Conservation (phyloP, 2,888 invertebrate species). For the Hyles lineata region DNA sequence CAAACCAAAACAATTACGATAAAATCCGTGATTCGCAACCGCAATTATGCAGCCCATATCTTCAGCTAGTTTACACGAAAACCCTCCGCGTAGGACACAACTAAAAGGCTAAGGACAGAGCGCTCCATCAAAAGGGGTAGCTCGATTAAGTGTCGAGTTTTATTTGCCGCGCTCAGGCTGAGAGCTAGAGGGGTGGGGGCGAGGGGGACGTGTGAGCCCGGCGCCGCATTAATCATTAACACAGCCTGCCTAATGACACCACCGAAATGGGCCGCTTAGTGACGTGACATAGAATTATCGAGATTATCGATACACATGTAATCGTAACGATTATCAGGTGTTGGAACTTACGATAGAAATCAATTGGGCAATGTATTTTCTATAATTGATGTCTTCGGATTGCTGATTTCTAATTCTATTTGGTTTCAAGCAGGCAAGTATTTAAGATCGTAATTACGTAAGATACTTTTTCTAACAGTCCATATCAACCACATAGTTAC, state of each 20-base stretch:
- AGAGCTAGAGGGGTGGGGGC: constrained; percentile 44
- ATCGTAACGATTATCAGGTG: constrained; percentile 3
- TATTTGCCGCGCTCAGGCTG: constrained; percentile 64
- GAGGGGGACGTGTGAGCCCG: constrained; percentile 67
- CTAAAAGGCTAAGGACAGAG: constrained; percentile 61
- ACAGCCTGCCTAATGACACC: constrained; percentile 83
- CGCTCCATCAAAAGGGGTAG: constrained; percentile 82
- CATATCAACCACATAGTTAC: not conserved
- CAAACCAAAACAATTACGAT: not conserved
- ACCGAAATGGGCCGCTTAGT: constrained; percentile 76
- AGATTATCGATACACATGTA: constrained; percentile 31
- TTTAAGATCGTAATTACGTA: not conserved
- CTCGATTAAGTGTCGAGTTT: constrained; percentile 82
- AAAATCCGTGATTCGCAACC: not conserved
- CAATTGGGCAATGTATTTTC: not conserved
- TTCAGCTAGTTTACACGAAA: not conserved
- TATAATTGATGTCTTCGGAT: not conserved
- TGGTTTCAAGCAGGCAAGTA: too few relatives aligned
- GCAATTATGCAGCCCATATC: not conserved
- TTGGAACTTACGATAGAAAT: not conserved
- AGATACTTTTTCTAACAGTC: not conserved
- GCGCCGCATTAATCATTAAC: constrained; percentile 85
- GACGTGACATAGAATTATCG: constrained; percentile 52
- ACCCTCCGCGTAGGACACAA: constrained; percentile 16
- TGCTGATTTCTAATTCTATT: too few relatives aligned